Percentiles rank a stretch among this genome's conserved stretches.
Evolutionary conservation across 2,888 invertebrate genomes (phyloP).

Genomic region (Allolobophora icterica): DNA sequence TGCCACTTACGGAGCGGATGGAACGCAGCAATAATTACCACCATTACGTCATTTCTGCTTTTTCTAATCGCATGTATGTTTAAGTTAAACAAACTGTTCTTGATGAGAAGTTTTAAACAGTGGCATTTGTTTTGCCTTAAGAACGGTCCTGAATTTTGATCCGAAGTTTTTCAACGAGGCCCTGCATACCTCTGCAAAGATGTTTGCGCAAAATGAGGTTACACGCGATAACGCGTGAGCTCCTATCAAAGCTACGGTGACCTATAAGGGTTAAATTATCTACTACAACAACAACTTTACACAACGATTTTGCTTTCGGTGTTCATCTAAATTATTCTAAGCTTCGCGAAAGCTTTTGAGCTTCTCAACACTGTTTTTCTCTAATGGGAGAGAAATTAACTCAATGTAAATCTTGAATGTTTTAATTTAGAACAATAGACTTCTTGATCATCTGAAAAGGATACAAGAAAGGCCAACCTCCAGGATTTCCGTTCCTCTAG

Average conservation of each 20-base stretch:
- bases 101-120: background rate
- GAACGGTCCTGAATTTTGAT: constrained; percentile 1
- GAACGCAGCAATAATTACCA: background rate
- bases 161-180: background rate
- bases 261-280: background rate
- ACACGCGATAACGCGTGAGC: background rate
- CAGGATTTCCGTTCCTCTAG: too few species aligned
- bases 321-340: too few species aligned
- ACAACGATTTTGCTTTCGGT: too few species aligned
- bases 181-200: background rate
- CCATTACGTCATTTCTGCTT: background rate
- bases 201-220: constrained; percentile 3
- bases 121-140: background rate
- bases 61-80: background rate
- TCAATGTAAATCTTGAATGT: too few species aligned
- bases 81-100: background rate
- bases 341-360: too few species aligned
- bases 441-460: too few species aligned
- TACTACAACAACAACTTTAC: background rate
- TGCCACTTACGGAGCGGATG: background rate
- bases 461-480: too few species aligned
- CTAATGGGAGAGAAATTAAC: too few species aligned
- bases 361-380: too few species aligned
- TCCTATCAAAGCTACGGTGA: background rate
- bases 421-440: too few species aligned